Evolutionary conservation across 2,113 vertebrate genomes (phyloP).

Genomic region (Hypanus sabinus): DNA sequence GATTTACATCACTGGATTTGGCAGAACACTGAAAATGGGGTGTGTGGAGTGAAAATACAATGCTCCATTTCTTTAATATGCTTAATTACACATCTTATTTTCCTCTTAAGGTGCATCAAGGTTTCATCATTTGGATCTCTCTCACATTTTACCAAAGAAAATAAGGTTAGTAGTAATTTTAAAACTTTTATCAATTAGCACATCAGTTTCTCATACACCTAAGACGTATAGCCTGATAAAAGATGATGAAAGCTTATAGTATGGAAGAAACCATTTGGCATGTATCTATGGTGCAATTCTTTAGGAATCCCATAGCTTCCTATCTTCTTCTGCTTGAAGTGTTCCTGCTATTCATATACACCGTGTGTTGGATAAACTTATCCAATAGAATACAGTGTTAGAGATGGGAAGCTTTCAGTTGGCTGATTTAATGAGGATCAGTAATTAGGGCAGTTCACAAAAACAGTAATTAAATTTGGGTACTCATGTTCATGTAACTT

Average conservation of each 20-base stretch:
- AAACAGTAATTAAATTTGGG: background rate
- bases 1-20: background rate
- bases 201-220: background rate
- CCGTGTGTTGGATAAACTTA: background rate
- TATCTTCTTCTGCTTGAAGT: background rate
- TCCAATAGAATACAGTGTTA: background rate
- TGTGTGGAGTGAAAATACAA: background rate
- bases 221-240: background rate
- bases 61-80: background rate
- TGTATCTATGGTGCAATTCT: background rate
- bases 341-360: background rate
- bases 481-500: background rate
- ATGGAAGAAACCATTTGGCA: background rate
- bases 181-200: background rate
- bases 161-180: slow-evolving; percentile 53
- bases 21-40: background rate
- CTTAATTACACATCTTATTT: background rate
- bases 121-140: slow-evolving; percentile 71
- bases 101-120: slow-evolving; percentile 62
- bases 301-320: background rate
- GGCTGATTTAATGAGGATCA: background rate
- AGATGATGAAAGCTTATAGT: background rate
- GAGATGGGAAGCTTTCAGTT: background rate
- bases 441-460: background rate
- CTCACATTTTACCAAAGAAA: slow-evolving; percentile 64